Evolutionary conservation across 2,113 vertebrate species (phyloP).

Genomic region (Ursus arctos): DNA sequence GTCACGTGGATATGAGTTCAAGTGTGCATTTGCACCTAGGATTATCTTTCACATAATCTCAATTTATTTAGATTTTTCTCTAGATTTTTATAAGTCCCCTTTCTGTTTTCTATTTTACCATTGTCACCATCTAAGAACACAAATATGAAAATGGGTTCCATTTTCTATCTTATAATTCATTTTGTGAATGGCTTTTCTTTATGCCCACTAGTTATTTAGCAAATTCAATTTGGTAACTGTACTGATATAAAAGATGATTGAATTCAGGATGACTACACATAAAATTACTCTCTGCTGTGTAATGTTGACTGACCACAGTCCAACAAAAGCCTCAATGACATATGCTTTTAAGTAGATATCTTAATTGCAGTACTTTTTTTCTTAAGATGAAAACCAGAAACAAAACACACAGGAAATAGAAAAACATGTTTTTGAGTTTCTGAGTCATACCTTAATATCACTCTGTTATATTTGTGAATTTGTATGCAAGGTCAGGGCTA

Average conservation of each 20-base stretch:
- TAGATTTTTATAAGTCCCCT: background rate
- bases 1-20: background rate
- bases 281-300: constrained; percentile 1
- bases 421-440: background rate
- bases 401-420: background rate
- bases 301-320: background rate
- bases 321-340: background rate
- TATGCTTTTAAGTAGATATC: background rate
- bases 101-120: background rate
- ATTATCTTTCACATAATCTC: background rate
- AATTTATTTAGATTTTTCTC: background rate
- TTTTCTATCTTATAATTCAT: background rate
- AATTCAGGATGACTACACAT: constrained; percentile 38
- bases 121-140: background rate
- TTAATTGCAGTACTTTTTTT: constrained; percentile 21
- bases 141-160: background rate
- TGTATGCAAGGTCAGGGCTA: background rate
- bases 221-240: constrained; percentile 57
- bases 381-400: background rate
- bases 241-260: background rate
- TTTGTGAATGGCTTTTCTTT: constrained; percentile 50
- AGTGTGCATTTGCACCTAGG: background rate
- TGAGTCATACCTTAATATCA: background rate
- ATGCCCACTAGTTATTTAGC: background rate
- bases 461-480: background rate